Conservation (phyloP, 2,113 vertebrate genomes). For the Callospermophilus lateralis region DNA sequence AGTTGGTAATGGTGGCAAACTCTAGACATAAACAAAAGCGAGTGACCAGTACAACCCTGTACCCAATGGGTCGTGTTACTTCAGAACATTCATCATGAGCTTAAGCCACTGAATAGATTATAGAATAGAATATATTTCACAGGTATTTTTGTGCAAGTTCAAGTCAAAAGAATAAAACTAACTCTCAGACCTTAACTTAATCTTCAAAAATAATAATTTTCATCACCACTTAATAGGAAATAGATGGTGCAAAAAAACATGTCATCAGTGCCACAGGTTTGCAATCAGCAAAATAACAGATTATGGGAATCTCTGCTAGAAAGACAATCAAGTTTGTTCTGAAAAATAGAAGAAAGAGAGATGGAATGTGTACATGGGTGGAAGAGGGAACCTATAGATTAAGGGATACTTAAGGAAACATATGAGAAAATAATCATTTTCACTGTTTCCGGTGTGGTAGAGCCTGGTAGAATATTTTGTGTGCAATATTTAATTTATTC, state of each 20-base stretch:
- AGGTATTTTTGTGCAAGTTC: not conserved
- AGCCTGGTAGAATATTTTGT: not conserved
- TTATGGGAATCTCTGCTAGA: not conserved
- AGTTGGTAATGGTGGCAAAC: not conserved
- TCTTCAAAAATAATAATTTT: slow-evolving; percentile 34
- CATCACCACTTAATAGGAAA: not conserved
- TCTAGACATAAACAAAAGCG: not conserved
- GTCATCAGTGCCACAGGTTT: not conserved
- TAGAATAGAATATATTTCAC: not conserved
- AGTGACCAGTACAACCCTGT: not conserved
- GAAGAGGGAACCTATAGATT: not conserved
- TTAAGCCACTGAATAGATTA: not conserved
- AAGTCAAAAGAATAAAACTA: slow-evolving; percentile 52
- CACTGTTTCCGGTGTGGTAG: not conserved
- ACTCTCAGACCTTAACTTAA: not conserved
- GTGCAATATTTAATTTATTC: not conserved
- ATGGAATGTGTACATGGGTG: too few relatives aligned
- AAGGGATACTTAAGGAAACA: not conserved
- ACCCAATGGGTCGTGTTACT: not conserved
- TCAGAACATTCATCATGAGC: not conserved
- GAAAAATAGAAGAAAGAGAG: not conserved
- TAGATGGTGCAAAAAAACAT: not conserved
- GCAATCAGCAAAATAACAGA: not conserved
- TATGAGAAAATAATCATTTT: not conserved
- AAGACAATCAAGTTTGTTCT: not conserved